These are phyloP conservation scores for Drosophila sp. DNA, from an alignment of 1,140 invertebrate species.

Conservation along the genomic window DNA sequence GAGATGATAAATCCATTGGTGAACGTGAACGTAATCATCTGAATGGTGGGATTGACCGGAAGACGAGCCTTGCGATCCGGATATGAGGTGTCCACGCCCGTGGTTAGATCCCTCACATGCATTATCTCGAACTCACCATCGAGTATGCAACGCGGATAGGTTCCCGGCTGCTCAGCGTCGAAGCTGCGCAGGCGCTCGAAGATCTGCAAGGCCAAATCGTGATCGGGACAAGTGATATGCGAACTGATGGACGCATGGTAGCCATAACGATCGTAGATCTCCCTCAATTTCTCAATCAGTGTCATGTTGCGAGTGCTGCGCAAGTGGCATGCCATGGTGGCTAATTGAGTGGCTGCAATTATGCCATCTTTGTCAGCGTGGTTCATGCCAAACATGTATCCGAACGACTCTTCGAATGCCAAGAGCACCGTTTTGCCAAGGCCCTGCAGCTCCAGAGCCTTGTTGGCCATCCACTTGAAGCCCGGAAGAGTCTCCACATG, in stretches of 20 bases:
- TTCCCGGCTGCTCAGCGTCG: conserved; percentile 81
- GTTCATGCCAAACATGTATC: conserved; percentile 95
- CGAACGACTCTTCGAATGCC: conserved; percentile 97
- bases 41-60: conserved; percentile 88
- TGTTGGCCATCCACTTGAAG: conserved; percentile 99
- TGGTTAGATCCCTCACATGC: conserved; percentile 93
- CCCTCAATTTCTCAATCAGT: conserved; percentile 89
- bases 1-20: conserved; percentile 93
- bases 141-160: conserved; percentile 89
- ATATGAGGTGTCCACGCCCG: conserved; percentile 91
- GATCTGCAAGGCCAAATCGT: conserved; percentile 88
- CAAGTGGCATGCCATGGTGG: conserved; percentile 92
- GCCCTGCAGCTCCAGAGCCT: conserved; percentile 88
- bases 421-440: conserved; percentile 92
- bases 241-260: conserved; percentile 93
- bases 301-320: conserved; percentile 86
- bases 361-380: conserved; percentile 98
- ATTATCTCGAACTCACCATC: conserved; percentile 89
- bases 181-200: conserved; percentile 93
- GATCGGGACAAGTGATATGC: conserved; percentile 93
- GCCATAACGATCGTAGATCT: conserved; percentile 93
- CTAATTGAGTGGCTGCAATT: conserved; percentile 90
- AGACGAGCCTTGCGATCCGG: conserved; percentile 89
- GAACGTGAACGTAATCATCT: conserved; percentile 98
- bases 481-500: conserved; percentile 98